A percentile compares a stretch with the other conserved stretches of the same genome.
These are phyloP conservation scores for Prunella fulvescens DNA, from an alignment of 2,113 vertebrate genomes.

Conservation along the genomic window DNA sequence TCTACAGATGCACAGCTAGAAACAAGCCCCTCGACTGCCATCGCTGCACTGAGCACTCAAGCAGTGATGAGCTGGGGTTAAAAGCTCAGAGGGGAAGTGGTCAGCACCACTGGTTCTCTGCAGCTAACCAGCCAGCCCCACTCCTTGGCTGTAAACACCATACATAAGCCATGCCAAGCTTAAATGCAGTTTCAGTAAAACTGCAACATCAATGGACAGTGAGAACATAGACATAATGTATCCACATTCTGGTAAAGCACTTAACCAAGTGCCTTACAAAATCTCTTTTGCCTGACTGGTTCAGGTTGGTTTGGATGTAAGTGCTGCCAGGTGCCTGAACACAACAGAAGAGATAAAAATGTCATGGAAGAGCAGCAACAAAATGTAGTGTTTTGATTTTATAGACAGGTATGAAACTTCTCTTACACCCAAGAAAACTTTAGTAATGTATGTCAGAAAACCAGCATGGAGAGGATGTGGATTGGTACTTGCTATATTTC, in stretches of 20 bases:
- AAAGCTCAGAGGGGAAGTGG: background rate
- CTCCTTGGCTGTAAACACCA: background rate
- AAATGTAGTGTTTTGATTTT: background rate
- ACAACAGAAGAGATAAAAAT: background rate
- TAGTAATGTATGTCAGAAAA: background rate
- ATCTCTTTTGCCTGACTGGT: background rate
- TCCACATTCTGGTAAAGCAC: background rate
- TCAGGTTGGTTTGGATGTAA: background rate
- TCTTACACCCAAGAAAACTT: background rate
- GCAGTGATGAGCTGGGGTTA: background rate
- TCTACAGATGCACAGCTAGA: background rate
- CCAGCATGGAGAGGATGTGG: background rate
- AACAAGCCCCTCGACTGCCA: background rate
- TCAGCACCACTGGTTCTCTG: background rate
- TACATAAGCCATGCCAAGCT: background rate
- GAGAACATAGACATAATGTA: slow-evolving; percentile 25
- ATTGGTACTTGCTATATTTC: background rate
- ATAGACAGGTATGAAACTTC: background rate
- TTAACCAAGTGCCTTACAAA: background rate
- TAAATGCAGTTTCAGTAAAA: background rate
- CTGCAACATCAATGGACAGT: background rate
- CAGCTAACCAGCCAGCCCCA: background rate
- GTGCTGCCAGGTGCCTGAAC: background rate
- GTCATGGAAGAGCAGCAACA: background rate
- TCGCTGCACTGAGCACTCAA: background rate